Base-by-base conservation (phyloP, 2,113 vertebrate species). In the Coreoperca whiteheadi region DNA sequence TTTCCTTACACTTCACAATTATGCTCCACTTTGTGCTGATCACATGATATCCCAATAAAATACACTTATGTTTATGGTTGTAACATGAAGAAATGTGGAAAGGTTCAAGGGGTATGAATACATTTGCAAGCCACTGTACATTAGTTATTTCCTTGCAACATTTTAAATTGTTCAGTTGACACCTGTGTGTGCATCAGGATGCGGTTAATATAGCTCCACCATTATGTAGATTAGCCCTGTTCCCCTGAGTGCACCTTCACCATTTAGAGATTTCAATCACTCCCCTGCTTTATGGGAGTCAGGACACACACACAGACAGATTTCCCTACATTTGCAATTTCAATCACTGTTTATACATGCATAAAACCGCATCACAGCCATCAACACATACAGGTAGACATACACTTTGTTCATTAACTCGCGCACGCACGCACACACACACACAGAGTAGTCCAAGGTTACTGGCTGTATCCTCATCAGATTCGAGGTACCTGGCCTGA, bases 161-260 rank as follows among this genome's bases (percentile, higher is more conserved):
- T 43, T 34, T 67, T 60, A 1, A 34, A 28, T 1, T 66, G 51
- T 56, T 83, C 46, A 74, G n/a, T 56, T 82, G 32, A 34, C 32
- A 34, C 32, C 32, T 74, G 67, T 30, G 64, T 18, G 57, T 7
- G 43, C 39, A 77, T 85, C 51, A 54, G 67, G 60, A 74, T 81
- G 65, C 63, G 8, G 57, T 87, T 92, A 89, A 91, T 88, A 89
- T 81, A 80, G 81, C 84, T 61, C 67, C 79, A 48, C 89, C 89
- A 93, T 92, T 94, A 94, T 94, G 92, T 91, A 93, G 82, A 94
- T 94, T 93, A 94, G 91, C 89, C 71, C 84, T 80, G 83, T 94
- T 88, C 90, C 87, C 89, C 63, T 88, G 90, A 94, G 92, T 92
- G 94, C 89, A 85, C 71, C 88, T 86, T 88, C 70, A 79, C 79